Evolutionary conservation across 1,140 invertebrate species (phyloP).

Genomic region (Pygmarrhopalites habei): DNA sequence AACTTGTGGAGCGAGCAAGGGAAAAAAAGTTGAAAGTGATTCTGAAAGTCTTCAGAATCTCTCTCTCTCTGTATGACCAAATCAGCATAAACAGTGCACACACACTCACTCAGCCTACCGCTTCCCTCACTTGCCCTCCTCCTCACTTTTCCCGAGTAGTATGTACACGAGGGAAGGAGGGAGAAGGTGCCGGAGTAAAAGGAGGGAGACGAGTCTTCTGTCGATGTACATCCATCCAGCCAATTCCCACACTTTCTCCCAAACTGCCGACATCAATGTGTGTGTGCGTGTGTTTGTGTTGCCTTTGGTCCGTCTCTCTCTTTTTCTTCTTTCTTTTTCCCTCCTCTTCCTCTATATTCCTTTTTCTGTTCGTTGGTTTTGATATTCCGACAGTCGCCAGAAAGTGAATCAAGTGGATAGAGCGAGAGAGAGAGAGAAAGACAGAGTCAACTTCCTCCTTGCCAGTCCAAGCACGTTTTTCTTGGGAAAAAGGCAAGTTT

Average conservation of each 20-base stretch:
- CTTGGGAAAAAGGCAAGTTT: slow-evolving; percentile 29
- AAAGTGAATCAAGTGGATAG: slow-evolving; percentile 19
- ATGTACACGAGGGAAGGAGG: too few species aligned
- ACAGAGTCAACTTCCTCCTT: slow-evolving; percentile 12
- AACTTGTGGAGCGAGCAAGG: too few species aligned
- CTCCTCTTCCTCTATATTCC: background rate
- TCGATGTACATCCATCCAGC: slow-evolving; percentile 1
- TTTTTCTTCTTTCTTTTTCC: slow-evolving; percentile 7
- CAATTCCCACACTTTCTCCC: too few species aligned
- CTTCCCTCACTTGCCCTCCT: too few species aligned
- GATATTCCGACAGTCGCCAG: slow-evolving; percentile 19
- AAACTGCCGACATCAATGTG: slow-evolving; percentile 1
- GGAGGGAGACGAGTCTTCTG: too few species aligned
- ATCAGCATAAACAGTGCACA: background rate
- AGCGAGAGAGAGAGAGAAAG: background rate
- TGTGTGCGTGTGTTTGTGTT: too few species aligned
- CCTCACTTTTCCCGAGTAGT: too few species aligned
- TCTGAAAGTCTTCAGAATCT: background rate
- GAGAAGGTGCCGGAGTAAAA: too few species aligned
- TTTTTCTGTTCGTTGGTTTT: background rate
- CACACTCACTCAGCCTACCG: too few species aligned
- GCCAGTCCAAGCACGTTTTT: slow-evolving; percentile 25
- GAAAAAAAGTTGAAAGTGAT: too few species aligned
- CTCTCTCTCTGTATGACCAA: background rate
- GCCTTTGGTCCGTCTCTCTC: background rate